These are phyloP conservation scores for Lonchura striata DNA, from an alignment of 2,113 vertebrate species.

Conservation along the genomic window DNA sequence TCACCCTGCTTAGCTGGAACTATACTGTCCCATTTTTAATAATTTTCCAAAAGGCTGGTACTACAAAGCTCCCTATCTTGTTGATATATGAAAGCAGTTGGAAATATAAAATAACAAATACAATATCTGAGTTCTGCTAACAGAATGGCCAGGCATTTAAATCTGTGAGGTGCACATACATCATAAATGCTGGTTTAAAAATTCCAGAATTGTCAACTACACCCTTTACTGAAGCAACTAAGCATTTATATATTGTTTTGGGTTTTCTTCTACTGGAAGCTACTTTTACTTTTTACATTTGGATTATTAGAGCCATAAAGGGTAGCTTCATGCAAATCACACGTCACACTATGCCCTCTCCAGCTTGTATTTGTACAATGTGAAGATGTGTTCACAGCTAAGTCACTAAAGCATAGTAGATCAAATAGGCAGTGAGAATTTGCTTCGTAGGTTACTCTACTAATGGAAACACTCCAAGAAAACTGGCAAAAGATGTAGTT, in stretches of 20 bases:
- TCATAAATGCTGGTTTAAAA: not conserved
- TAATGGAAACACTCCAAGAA: slow-evolving; percentile 18
- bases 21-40: not conserved
- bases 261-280: not conserved
- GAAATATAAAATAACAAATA: not conserved
- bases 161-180: not conserved
- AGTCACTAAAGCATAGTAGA: not conserved
- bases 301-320: not conserved
- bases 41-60: not conserved
- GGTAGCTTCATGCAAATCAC: not conserved
- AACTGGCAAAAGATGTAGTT: slow-evolving; percentile 3
- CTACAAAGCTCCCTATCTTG: not conserved
- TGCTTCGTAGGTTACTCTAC: not conserved
- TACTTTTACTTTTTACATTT: not conserved
- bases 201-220: not conserved
- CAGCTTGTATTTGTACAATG: not conserved
- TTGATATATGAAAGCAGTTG: not conserved
- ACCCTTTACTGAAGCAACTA: not conserved
- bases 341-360: not conserved
- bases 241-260: fast-evolving
- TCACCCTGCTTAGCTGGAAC: not conserved
- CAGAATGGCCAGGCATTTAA: not conserved
- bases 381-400: not conserved
- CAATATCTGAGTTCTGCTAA: not conserved
- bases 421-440: not conserved